Percentiles rank a stretch among this genome's conserved stretches.
These are phyloP conservation scores for Scaptomyza graminum DNA, from an alignment of 1,140 invertebrate genomes.

Conservation along the genomic window DNA sequence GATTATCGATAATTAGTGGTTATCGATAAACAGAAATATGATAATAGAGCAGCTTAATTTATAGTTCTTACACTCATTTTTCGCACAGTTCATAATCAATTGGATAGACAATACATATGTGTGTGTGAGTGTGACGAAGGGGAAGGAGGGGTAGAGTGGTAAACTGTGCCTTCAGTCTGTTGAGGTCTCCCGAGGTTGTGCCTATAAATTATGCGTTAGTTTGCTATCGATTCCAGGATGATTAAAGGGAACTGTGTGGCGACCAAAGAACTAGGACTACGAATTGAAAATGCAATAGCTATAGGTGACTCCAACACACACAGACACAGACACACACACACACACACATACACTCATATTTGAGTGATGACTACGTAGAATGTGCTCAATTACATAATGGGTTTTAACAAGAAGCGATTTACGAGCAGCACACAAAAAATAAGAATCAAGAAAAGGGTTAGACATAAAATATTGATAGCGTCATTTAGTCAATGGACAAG, in stretches of 20 bases:
- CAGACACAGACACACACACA: conserved; percentile 3
- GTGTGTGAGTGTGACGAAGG: background rate
- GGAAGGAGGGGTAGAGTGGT: no score
- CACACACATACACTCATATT: conserved; percentile 3
- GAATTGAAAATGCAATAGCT: background rate
- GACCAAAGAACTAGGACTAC: conserved; percentile 12
- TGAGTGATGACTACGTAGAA: background rate
- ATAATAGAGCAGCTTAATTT: no score
- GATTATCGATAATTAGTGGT: no score
- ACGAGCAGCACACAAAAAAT: background rate
- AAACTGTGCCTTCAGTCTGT: background rate
- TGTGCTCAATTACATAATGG: conserved; percentile 1
- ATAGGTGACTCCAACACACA: background rate
- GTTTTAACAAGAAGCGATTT: conserved; percentile 2
- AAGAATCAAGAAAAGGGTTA: background rate
- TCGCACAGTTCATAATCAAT: conserved; percentile 50
- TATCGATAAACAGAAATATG: no score
- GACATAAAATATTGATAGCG: conserved; percentile 18
- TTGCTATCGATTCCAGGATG: conserved; percentile 61
- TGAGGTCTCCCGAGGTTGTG: conserved; percentile 11
- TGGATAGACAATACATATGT: conserved; percentile 55
- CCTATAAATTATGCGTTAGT: conserved; percentile 71
- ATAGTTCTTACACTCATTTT: background rate
- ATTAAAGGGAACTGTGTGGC: background rate
- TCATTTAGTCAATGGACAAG: conserved; percentile 31